Conservation (phyloP, 37 sponge, comb jelly and placozoan genomes). For the Hormiphora californensis region DNA sequence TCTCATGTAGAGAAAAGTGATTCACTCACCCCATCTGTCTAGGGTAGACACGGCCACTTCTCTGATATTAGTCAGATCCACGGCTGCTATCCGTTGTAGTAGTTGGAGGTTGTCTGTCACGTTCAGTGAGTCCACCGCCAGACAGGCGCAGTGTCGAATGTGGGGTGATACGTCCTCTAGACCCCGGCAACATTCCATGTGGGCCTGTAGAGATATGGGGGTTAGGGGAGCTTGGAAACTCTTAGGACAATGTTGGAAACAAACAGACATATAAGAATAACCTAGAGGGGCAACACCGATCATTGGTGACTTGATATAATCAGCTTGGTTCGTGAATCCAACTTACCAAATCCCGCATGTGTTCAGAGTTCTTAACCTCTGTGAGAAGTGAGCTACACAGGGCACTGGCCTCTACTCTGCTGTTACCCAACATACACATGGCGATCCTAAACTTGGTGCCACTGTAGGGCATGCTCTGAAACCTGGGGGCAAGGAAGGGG, state of each 20-base stretch:
- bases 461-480: constrained; percentile 28
- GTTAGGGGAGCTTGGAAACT: background rate
- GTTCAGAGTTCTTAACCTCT: constrained; percentile 48
- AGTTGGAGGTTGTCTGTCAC: constrained; percentile 37
- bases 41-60: background rate
- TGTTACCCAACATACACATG: constrained; percentile 47
- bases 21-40: constrained; percentile 45
- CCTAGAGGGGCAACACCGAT: no score
- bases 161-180: constrained; percentile 47
- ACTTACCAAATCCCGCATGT: constrained; percentile 35
- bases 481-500: no score
- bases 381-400: constrained; percentile 1
- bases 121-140: constrained; percentile 20
- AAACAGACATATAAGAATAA: background rate
- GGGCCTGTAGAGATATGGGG: background rate
- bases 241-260: background rate
- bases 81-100: constrained; percentile 27
- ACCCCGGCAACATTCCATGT: constrained; percentile 17
- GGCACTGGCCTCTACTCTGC: background rate
- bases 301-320: no score
- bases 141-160: constrained; percentile 45
- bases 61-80: constrained; percentile 24
- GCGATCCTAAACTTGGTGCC: constrained; percentile 47
- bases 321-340: no score
- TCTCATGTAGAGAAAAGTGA: no score